phyloP scores from a whole-genome alignment of 1,140 invertebrate genomes.

The Zophobas atratus region DNA sequence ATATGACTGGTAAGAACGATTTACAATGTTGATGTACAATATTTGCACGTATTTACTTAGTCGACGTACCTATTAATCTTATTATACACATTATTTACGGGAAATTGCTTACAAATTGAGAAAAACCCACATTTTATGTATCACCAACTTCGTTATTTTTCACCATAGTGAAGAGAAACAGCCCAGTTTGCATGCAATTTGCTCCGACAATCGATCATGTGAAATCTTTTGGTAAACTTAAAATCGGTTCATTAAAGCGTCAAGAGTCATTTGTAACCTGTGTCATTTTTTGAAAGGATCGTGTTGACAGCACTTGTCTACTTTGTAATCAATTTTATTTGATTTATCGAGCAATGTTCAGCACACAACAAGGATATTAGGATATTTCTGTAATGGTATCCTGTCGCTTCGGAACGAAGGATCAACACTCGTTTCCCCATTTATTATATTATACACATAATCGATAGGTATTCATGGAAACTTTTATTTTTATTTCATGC shows the following conservation, averaged over 20 bases:
- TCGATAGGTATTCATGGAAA: constrained; percentile 22
- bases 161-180: constrained; percentile 2
- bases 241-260: constrained; percentile 40
- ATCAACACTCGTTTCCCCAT: constrained; percentile 30
- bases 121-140: neutral
- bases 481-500: constrained; percentile 35
- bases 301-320: constrained; percentile 41
- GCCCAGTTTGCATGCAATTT: constrained; percentile 19
- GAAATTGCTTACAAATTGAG: neutral
- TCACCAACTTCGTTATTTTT: constrained; percentile 19
- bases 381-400: constrained; percentile 42
- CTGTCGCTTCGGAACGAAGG: constrained; percentile 36
- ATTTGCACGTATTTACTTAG: too few relatives aligned
- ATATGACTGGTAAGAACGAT: too few relatives aligned
- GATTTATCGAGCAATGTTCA: constrained; percentile 38
- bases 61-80: too few relatives aligned
- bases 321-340: constrained; percentile 42
- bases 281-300: constrained; percentile 31
- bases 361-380: constrained; percentile 40
- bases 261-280: constrained; percentile 25
- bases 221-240: constrained; percentile 41
- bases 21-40: too few relatives aligned
- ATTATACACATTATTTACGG: constrained; percentile 9
- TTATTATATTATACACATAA: constrained; percentile 41
- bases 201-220: constrained; percentile 18